Base-by-base conservation (phyloP, 1,140 invertebrate genomes). In the Amyelois transitella region DNA sequence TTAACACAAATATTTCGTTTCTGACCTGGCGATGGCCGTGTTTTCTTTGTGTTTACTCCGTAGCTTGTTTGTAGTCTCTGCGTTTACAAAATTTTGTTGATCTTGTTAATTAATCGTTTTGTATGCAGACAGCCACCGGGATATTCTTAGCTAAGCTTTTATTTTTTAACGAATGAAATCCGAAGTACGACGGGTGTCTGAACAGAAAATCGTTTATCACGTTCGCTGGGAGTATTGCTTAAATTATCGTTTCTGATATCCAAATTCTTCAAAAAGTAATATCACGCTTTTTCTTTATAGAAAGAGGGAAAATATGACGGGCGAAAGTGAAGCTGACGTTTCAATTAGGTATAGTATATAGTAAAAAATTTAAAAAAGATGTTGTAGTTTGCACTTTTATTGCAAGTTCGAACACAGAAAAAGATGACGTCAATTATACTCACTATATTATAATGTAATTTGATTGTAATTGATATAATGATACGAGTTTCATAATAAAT, bases 81-180 rank as follows among this genome's bases (percentile, higher is more conserved):
- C 69, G 65, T 64, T 71, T 60, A 63, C 54, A 66, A 68, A 71
- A 69, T 70, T 69, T 77, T 79, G 77, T 77, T 77, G 69, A 75
- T 74, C 70, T 73, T 79, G 68, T 76, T 81, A 83, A 83, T 83
- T 81, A 81, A 79, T 74, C 75, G 75, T 75, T 81, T 79, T 77
- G 67, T 73, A 83, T 83, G 76, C 76, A 77, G 66, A 72, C 67
- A 57, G 51, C 47, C 55, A 51, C 48, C 25, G 45, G 49, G 49
- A 60, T 55, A 55, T 70, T 53, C 52, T 62, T 53, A 61, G 58
- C 57, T 57, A 22, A 32, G 53, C 54, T 55, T 66, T 64, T 66
- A 59, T 66, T 70, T 75, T 64, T 58, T 48, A 60, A 60, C 45
- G 51, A 51, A 60, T 48, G n/a, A 22, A 60, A 60, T 43, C 25